phyloP scores from a whole-genome alignment of 2,888 invertebrate species.

The Saturnia pavonia region DNA sequence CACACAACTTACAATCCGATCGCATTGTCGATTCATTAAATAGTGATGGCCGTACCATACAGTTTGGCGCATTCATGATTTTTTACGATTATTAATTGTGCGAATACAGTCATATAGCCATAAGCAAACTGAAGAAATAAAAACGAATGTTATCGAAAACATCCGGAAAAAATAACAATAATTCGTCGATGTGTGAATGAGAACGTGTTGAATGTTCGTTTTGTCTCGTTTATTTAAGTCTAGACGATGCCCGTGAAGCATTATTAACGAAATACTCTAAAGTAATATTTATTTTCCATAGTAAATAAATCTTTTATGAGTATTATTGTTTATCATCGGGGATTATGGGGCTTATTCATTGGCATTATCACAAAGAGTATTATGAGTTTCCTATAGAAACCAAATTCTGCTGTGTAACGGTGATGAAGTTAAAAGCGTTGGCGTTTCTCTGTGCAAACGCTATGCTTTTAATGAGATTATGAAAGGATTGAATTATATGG shows the following conservation, averaged over 20 bases:
- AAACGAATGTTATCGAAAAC: no score
- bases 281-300: not conserved
- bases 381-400: constrained; percentile 47
- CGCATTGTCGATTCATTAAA: no score
- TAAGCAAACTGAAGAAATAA: no score
- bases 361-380: not conserved
- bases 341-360: not conserved
- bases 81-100: no score
- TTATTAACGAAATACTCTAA: not conserved
- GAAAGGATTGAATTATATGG: constrained; percentile 3
- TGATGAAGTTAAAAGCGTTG: constrained; percentile 13
- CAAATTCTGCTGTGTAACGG: constrained; percentile 54
- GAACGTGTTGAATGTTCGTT: not conserved
- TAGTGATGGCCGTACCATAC: no score
- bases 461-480: not conserved
- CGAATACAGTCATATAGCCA: no score
- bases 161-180: no score
- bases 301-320: not conserved
- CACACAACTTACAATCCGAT: not conserved
- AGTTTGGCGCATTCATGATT: no score
- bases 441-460: not conserved
- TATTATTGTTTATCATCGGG: not conserved
- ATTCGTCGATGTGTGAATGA: no score
- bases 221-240: not conserved
- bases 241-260: not conserved